A percentile compares a stretch with the other conserved stretches of the same genome.
Evolutionary conservation across 1,140 invertebrate species (phyloP).

Genomic region (Tetragnatha versicolor): DNA sequence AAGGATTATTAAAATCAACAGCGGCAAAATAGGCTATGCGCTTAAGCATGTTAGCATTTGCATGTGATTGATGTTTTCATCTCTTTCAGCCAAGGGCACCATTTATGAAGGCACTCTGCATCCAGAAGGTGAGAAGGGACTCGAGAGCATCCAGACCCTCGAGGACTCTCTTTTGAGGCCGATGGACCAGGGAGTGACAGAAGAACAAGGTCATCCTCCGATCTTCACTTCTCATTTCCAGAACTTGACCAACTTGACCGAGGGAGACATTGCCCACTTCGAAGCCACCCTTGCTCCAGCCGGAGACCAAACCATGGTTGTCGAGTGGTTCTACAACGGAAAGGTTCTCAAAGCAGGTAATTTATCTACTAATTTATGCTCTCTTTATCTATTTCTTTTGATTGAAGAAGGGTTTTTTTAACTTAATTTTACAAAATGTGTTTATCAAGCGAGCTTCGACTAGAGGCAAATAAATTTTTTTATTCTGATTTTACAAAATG

Average conservation of each 20-base stretch:
- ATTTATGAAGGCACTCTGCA: constrained; percentile 89
- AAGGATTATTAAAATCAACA: too few species aligned
- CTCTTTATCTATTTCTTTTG: too few species aligned
- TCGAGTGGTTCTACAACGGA: constrained; percentile 98
- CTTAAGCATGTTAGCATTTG: too few species aligned
- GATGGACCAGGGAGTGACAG: constrained; percentile 72
- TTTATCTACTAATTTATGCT: too few species aligned
- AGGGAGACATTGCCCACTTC: constrained; percentile 92
- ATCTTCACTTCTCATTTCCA: constrained; percentile 87
- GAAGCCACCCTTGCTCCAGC: constrained; percentile 91
- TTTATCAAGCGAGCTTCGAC: background rate
- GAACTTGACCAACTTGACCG: constrained; percentile 79
- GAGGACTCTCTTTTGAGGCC: constrained; percentile 80
- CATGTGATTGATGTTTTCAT: too few species aligned
- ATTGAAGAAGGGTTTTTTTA: too few species aligned
- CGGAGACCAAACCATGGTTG: constrained; percentile 93
- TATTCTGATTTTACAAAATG: too few species aligned
- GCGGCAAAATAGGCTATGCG: too few species aligned
- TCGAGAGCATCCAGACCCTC: constrained; percentile 89
- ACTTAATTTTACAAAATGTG: background rate
- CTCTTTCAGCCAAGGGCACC: constrained; percentile 71
- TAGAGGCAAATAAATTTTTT: too few species aligned
- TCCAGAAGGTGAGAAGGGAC: constrained; percentile 88
- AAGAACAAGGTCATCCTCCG: constrained; percentile 78
- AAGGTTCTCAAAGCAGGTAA: constrained; percentile 74